Conservation (phyloP, 2,888 invertebrate genomes). For the Marasmarcha lunaedactyla region DNA sequence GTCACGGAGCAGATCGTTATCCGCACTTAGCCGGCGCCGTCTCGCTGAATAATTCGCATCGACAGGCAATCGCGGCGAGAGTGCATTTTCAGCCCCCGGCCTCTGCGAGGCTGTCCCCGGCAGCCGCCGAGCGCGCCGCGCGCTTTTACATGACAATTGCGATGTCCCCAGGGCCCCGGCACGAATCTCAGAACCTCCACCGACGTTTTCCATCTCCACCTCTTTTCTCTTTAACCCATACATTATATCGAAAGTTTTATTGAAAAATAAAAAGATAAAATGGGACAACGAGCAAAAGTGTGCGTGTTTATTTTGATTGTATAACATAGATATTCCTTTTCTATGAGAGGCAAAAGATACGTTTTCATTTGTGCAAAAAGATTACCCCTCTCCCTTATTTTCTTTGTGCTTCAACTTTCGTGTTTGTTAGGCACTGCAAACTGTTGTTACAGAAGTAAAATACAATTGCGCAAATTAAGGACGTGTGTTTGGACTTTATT, state of each 20-base stretch:
- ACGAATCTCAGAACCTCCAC: constrained; percentile 28
- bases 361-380: no score
- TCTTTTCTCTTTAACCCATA: constrained; percentile 20
- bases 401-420: background rate
- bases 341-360: background rate
- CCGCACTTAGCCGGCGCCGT: constrained; percentile 40
- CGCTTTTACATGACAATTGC: constrained; percentile 64
- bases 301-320: background rate
- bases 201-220: constrained; percentile 26
- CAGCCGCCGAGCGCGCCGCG: constrained; percentile 32
- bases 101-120: constrained; percentile 22
- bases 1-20: constrained; percentile 37
- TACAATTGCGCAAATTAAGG: no score
- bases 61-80: constrained; percentile 61
- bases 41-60: constrained; percentile 49
- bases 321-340: constrained; percentile 1
- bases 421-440: background rate
- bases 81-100: constrained; percentile 65
- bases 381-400: background rate
- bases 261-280: constrained; percentile 16
- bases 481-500: no score
- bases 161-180: constrained; percentile 42
- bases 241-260: constrained; percentile 23
- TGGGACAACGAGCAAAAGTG: background rate
- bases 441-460: no score